Percentiles rank a stretch among this genome's conserved stretches.
phyloP scores from a whole-genome alignment of 1,140 invertebrate genomes.

The Eriocheir sinensis region DNA sequence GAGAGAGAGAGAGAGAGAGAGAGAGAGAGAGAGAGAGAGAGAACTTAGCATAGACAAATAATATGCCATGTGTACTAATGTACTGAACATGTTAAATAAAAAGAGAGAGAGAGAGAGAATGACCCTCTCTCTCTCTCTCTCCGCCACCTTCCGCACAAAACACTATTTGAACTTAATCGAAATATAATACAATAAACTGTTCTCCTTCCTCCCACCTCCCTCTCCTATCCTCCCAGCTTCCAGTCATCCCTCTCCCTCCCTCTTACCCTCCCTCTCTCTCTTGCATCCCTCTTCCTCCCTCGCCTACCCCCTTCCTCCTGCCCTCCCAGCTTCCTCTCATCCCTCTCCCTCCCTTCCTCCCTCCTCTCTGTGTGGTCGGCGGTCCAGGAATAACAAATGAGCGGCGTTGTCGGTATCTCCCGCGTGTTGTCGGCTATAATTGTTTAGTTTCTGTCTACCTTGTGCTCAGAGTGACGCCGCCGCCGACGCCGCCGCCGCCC shows the following conservation, averaged over 20 bases:
- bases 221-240: background rate
- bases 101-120: slow-evolving; percentile 23
- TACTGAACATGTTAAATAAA: no score
- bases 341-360: background rate
- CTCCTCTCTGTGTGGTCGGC: background rate
- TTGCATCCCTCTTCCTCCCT: background rate
- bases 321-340: background rate
- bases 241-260: background rate
- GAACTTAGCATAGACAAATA: no score
- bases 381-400: background rate
- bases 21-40: slow-evolving; percentile 22
- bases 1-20: background rate
- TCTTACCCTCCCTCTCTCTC: no score
- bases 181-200: slow-evolving; percentile 3
- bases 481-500: background rate
- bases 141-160: background rate
- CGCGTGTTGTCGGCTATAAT: background rate
- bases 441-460: slow-evolving; percentile 16
- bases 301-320: background rate
- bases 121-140: background rate
- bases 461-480: background rate
- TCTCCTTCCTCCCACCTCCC: background rate
- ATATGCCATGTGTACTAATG: no score
- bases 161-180: slow-evolving; percentile 9
- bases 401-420: background rate